Base-by-base conservation (phyloP, 2,113 vertebrate genomes). In the Stomatorhinus ivindoensis region DNA sequence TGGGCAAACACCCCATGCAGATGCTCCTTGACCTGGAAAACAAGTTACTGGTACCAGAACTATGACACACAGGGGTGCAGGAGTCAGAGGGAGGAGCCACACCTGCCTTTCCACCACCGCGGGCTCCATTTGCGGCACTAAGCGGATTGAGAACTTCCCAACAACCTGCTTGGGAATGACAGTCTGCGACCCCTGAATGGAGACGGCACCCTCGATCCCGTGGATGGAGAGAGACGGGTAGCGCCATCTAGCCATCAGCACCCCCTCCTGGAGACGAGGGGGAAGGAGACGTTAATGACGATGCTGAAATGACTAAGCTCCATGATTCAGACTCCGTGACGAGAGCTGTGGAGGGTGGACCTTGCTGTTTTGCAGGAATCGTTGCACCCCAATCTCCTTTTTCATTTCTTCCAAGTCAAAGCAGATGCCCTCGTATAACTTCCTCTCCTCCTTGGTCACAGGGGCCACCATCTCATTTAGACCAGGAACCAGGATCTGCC, bases 91-190 rank as follows among this genome's bases (percentile, higher is more conserved):
- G 35, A 76, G 31, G n/a, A 13, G 1, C 17, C 69, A 90, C 93
- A 97, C 96, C 95, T 96, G 95, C 19, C 90, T 91, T 88, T 95
- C 93, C 89, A 96, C 94, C 55, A 89, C 88, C 0, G 88, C 86
- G 1, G 91, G 88, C 3, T 95, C 91, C 96, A 96, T 96, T 87
- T 96, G 42, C n/a, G 95, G 95, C 1, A 96, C 96, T 35, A 95
- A 94, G 1, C 93, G 93, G 89, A 97, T 96, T 8, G 97, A 97
- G 92, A 97, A 97, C 90, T 97, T 97, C 10, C 96, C 95, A 5
- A 27, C 93, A 3, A 97, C 96, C 89, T 92, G 94, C 92, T 93
- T 92, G 0, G 96, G 96, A 44, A 96, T 96, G 42, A 97, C 96
- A 0, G 96, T 97, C 93, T 97, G 97, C 35, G 93, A 90, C 86